These are phyloP conservation scores for Chymomyza fuscimana DNA, from an alignment of 2,888 invertebrate genomes.

Conservation along the genomic window DNA sequence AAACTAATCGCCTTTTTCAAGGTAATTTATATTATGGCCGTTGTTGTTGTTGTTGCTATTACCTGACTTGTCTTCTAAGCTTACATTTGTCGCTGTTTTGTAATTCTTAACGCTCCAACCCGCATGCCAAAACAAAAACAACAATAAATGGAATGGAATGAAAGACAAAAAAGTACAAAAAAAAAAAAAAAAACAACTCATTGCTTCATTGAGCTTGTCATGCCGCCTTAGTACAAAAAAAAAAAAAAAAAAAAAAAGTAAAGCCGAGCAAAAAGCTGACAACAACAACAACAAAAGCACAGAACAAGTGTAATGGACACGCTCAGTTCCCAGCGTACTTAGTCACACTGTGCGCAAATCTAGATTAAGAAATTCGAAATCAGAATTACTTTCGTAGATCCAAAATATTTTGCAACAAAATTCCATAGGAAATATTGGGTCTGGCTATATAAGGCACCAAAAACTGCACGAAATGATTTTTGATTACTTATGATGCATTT, in stretches of 20 bases:
- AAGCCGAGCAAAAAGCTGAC: conserved; percentile 31
- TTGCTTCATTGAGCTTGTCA: conserved; percentile 13
- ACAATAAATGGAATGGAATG: not conserved
- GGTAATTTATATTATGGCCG: conserved; percentile 54
- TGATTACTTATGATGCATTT: too few species aligned
- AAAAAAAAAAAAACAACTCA: conserved; percentile 2
- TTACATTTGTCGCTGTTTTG: conserved; percentile 58
- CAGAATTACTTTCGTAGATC: too few species aligned
- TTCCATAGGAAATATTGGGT: too few species aligned
- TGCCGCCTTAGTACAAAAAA: conserved; percentile 18
- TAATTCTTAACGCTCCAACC: conserved; percentile 40
- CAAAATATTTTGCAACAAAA: too few species aligned
- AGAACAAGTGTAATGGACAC: conserved; percentile 52
- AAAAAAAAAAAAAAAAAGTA: conserved; percentile 30
- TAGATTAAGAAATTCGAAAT: not conserved
- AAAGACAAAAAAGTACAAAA: not conserved
- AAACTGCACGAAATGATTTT: too few species aligned
- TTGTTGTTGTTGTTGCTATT: conserved; percentile 47
- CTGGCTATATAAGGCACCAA: too few species aligned
- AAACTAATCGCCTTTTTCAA: conserved; percentile 33
- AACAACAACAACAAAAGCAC: conserved; percentile 19
- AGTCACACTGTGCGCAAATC: conserved; percentile 3
- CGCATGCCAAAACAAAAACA: conserved; percentile 6
- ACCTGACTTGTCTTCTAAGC: conserved; percentile 19
- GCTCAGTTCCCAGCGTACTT: conserved; percentile 57